These are phyloP conservation scores for Philereme transversata DNA, from an alignment of 2,888 invertebrate genomes.

Conservation along the genomic window DNA sequence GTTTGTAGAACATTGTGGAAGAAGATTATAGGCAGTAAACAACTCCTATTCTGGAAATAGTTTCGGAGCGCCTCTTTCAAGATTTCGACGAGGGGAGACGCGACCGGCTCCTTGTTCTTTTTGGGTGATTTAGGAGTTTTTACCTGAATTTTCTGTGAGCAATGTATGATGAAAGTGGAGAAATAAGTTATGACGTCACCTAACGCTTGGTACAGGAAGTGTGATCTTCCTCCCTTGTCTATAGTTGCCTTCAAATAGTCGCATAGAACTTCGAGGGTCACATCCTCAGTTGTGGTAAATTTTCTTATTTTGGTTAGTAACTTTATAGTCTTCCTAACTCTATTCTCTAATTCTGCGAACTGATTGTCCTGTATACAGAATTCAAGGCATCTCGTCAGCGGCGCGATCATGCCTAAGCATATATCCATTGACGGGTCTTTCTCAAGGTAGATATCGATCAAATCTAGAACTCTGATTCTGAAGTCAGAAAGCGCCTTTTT, in stretches of 20 bases:
- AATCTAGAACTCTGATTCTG: constrained; percentile 88
- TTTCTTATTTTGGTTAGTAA: constrained; percentile 85
- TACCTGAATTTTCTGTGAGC: constrained; percentile 80
- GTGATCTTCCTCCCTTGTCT: constrained; percentile 86
- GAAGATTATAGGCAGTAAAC: constrained; percentile 85
- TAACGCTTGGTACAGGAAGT: constrained; percentile 86
- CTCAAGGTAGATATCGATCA: constrained; percentile 89
- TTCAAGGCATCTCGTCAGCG: constrained; percentile 87
- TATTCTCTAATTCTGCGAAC: constrained; percentile 86
- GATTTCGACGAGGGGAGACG: constrained; percentile 70
- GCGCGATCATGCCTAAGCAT: constrained; percentile 87
- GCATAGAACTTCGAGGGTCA: constrained; percentile 79
- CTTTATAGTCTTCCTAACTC: constrained; percentile 85
- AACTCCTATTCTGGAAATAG: constrained; percentile 86
- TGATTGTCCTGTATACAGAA: constrained; percentile 88
- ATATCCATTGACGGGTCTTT: constrained; percentile 87
- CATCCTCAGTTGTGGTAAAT: constrained; percentile 82
- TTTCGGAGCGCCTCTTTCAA: constrained; percentile 81
- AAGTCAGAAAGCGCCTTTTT: constrained; percentile 88
- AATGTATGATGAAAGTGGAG: constrained; percentile 86
- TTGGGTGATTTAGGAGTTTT: constrained; percentile 56
- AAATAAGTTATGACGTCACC: constrained; percentile 86
- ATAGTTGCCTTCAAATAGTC: constrained; percentile 84
- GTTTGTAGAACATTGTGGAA: constrained; percentile 86
- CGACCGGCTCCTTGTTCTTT: constrained; percentile 51